Base-by-base conservation (phyloP, 1,140 invertebrate species). In the Rhyzopertha dominica region DNA sequence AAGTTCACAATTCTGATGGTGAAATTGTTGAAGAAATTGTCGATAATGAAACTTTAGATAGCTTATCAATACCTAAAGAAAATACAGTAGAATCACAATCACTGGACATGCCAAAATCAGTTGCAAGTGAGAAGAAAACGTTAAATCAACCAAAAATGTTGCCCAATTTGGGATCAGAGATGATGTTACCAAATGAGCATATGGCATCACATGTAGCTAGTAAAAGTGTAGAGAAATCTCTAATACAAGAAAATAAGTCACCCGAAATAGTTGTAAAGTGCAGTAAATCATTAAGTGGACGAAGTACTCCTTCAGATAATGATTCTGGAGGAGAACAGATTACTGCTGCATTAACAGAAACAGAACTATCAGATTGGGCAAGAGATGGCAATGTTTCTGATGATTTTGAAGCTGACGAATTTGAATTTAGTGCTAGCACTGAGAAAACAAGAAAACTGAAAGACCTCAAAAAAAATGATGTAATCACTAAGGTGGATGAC, bases 321-420 rank as follows among this genome's bases (percentile, higher is more conserved):
- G 73, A 75, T 40, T 74, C 73, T 0, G 72, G 79, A 39, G 74
- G 73, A 16, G 82, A 84, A 18, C 72, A 77, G 1, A 78, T 78
- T 0, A 80, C 80, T 0, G 76, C 82, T 10, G 83, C 78, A 1
- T 67, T 87, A 8, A 88, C 87, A 0, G 88, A 91, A 65, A 88
- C 86, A 0, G 87, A 90, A 61, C 67, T 89, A 8, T 90, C 86
- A 0, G 87, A 91, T 63, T 90, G 86, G 87, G 85, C 84, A 1
- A 75, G 80, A 1, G 86, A 89, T 51, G 81, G 80, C 49, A 81
- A 78, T 13, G 82, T 84, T 1, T 78, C 84, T 2, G 84, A 87
- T 46, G 82, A 85, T 57, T 74, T 85, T 34, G 76, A 77, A 18
- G 80, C 84, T 43, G 73, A 76, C 25, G 79, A 80, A 30, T 76